These are phyloP conservation scores for Peucedramus taeniatus DNA, from an alignment of 2,113 vertebrate genomes.

Conservation along the genomic window DNA sequence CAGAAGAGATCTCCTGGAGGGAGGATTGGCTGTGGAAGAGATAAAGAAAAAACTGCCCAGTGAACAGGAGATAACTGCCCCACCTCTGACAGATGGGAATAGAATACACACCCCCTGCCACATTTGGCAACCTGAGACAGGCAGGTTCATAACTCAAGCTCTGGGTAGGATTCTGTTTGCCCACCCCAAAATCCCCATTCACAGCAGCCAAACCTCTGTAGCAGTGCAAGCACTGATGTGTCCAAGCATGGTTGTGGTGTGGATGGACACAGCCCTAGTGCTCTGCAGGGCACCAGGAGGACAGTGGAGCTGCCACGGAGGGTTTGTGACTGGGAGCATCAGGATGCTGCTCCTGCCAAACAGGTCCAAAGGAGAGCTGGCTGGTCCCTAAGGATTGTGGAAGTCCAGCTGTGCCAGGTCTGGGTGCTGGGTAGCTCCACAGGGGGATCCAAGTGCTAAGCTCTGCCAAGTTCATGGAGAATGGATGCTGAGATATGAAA, in stretches of 20 bases:
- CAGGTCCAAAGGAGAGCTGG: neutral
- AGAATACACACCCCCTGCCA: neutral
- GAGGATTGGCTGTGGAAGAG: too few species aligned
- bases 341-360: neutral
- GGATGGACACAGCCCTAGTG: neutral
- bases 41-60: neutral
- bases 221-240: neutral
- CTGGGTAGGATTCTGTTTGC: neutral
- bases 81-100: neutral
- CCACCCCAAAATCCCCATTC: neutral
- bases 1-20: neutral
- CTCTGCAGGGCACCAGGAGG: neutral
- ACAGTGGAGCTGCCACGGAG: neutral
- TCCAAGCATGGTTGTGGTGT: rapidly evolving
- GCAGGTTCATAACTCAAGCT: neutral
- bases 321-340: neutral
- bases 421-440: neutral
- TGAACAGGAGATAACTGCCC: neutral
- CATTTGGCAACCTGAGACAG: neutral
- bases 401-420: neutral
- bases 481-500: neutral
- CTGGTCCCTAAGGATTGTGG: neutral
- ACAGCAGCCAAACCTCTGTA: neutral
- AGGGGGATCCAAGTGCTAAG: neutral
- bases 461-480: neutral